Evolutionary conservation across 35 echinoderm and acorn worm species (phyloP).

Genomic region (Chiridota heheva): DNA sequence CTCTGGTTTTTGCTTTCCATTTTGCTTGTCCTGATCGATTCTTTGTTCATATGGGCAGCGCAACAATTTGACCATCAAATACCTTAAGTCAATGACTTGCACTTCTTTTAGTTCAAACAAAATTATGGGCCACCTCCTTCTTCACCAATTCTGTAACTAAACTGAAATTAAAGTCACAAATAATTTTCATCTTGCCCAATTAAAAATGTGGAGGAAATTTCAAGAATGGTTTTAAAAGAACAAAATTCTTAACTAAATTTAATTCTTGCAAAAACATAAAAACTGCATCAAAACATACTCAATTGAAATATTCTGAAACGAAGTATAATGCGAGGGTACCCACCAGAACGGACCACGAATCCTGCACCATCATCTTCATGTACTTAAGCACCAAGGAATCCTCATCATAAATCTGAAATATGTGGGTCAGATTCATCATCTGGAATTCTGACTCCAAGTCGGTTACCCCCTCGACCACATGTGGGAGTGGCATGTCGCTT

Average conservation of each 20-base stretch:
- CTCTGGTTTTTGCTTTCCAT: too few relatives aligned
- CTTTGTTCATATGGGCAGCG: too few relatives aligned
- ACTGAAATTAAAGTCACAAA: too few relatives aligned
- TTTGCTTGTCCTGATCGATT: too few relatives aligned
- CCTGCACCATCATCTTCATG: constrained; percentile 68
- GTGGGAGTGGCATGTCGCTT: not conserved
- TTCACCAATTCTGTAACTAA: too few relatives aligned
- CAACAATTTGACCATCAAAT: too few relatives aligned
- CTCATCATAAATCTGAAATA: constrained; percentile 59
- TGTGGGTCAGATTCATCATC: constrained; percentile 24
- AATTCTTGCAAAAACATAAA: not conserved
- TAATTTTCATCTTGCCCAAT: too few relatives aligned
- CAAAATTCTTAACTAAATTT: not conserved
- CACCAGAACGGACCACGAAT: constrained; percentile 83
- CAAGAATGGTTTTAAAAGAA: not conserved
- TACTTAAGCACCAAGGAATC: constrained; percentile 62
- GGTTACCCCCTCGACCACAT: not conserved
- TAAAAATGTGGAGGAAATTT: too few relatives aligned
- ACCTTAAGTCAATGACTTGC: too few relatives aligned
- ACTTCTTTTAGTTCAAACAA: too few relatives aligned
- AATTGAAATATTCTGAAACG: not conserved
- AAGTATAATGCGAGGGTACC: too few relatives aligned
- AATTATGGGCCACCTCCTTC: too few relatives aligned
- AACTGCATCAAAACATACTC: not conserved
- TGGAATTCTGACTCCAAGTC: constrained; percentile 11